Percentiles rank a stretch among this genome's conserved stretches.
These are phyloP conservation scores for Eupithecia tripunctaria DNA, from an alignment of 2,888 invertebrate genomes.

Conservation along the genomic window DNA sequence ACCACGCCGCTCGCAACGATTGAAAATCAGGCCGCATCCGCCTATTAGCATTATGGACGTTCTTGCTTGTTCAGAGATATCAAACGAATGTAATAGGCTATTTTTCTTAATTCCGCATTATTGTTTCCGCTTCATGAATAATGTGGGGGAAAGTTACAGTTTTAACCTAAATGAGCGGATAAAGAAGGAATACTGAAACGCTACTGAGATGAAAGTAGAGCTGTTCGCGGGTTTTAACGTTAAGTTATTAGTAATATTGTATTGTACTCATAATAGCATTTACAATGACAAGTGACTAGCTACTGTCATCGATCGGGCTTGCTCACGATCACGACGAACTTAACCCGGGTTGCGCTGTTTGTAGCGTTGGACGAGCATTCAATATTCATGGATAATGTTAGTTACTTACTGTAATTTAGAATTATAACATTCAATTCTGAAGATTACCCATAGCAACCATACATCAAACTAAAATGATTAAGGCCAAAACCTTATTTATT, in stretches of 20 bases:
- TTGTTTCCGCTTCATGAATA: neutral
- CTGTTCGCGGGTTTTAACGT: neutral
- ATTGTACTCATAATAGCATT: neutral
- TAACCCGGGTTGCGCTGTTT: too few relatives aligned
- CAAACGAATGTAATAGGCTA: conserved; percentile 12
- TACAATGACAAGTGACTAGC: neutral
- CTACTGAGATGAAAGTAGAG: neutral
- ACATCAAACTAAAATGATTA: neutral
- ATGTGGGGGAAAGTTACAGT: neutral
- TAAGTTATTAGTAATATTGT: neutral
- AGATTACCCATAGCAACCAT: neutral
- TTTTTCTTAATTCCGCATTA: conserved; percentile 6
- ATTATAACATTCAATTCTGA: neutral
- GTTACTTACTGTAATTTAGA: neutral
- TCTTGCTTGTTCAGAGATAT: conserved; percentile 61
- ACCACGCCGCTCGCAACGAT: conserved; percentile 56
- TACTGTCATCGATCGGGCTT: neutral
- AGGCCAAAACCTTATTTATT: neutral
- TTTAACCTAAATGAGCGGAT: neutral
- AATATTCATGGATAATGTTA: neutral
- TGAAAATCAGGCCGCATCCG: conserved; percentile 77
- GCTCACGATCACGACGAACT: neutral
- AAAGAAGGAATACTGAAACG: neutral
- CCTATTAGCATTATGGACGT: conserved; percentile 68
- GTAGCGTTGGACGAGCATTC: neutral